Conservation (phyloP, 2,797 vertebrate species). For the Pempheris klunzingeri region DNA sequence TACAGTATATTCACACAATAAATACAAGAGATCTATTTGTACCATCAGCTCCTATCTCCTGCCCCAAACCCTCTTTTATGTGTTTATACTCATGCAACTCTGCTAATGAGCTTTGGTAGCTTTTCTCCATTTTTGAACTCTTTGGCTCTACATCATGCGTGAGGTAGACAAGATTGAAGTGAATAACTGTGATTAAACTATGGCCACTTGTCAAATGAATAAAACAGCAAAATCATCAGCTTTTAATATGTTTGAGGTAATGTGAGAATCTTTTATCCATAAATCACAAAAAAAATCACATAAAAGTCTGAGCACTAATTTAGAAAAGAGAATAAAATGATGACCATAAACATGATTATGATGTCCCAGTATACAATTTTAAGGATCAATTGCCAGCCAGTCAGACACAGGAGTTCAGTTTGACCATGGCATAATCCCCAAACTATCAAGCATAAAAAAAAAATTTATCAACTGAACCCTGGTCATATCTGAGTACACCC, state of each 20-base stretch:
- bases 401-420: constrained; percentile 16
- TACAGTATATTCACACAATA: too few species aligned
- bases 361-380: neutral
- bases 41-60: too few species aligned
- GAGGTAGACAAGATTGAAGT: neutral
- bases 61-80: too few species aligned
- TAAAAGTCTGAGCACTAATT: constrained; percentile 20
- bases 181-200: neutral
- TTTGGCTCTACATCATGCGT: too few species aligned
- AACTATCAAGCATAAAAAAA: constrained; percentile 33
- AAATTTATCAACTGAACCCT: constrained; percentile 8
- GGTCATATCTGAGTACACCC: constrained; percentile 6
- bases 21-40: too few species aligned
- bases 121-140: too few species aligned
- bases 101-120: too few species aligned
- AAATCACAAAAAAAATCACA: too few species aligned
- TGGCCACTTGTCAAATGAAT: neutral
- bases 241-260: neutral
- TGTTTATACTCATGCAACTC: too few species aligned
- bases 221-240: neutral
- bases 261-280: too few species aligned
- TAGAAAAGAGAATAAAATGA: constrained; percentile 20
- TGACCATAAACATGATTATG: constrained; percentile 2
- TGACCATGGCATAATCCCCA: constrained; percentile 1
- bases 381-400: constrained; percentile 25